Conservation (phyloP, 2,113 vertebrate species). For the Campylorhamphus procurvoides region DNA sequence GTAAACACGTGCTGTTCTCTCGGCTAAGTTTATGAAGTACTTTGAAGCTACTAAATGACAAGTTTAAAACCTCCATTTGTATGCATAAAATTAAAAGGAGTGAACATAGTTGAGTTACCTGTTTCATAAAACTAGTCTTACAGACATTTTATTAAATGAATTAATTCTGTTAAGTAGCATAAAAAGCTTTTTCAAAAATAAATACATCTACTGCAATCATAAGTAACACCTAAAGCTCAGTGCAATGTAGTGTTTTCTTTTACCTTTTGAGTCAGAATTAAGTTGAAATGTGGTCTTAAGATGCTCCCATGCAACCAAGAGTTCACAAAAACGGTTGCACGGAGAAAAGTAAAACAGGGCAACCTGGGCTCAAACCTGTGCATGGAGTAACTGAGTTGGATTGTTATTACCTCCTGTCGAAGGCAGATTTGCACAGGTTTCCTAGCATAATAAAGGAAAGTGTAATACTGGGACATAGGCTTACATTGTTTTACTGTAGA, state of each 20-base stretch:
- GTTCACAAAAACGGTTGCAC: neutral
- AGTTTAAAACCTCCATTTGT: neutral
- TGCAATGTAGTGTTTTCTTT: neutral
- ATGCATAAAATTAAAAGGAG: neutral
- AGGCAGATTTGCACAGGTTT: neutral
- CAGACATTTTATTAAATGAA: neutral
- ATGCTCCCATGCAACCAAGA: neutral
- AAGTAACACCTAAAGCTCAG: neutral
- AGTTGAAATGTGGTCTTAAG: neutral
- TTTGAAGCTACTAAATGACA: neutral
- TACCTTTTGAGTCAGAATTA: neutral
- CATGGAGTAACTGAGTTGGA: neutral
- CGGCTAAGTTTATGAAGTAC: neutral
- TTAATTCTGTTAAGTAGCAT: neutral
- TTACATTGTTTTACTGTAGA: neutral
- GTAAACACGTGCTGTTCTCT: conserved; percentile 45
- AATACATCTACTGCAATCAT: rapidly evolving
- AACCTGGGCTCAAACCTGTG: neutral
- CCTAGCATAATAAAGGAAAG: neutral
- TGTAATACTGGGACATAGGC: neutral
- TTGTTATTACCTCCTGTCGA: neutral
- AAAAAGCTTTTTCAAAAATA: neutral
- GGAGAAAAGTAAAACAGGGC: neutral
- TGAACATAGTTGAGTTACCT: neutral
- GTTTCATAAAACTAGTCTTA: neutral